Conservation (phyloP, 2,113 vertebrate species). For the Myxocyprinus asiaticus region DNA sequence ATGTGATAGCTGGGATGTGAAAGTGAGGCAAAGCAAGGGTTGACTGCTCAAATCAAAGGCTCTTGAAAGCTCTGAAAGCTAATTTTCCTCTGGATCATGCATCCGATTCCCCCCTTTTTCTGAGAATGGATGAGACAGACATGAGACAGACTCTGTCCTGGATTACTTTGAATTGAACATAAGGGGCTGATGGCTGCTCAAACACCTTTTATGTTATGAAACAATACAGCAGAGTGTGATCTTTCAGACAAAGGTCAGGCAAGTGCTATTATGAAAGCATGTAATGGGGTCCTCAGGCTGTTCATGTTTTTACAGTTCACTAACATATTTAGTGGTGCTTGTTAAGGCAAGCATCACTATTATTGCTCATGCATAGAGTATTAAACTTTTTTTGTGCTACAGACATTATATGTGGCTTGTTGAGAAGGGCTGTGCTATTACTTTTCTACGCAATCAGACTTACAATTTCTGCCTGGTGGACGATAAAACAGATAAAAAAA, state of each 20-base stretch:
- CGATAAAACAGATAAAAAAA: too few relatives aligned
- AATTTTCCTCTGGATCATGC: constrained; percentile 9
- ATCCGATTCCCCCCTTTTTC: not conserved
- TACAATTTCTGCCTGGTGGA: too few relatives aligned
- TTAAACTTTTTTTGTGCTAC: not conserved
- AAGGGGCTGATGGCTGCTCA: constrained; percentile 12
- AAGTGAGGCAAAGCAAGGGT: not conserved
- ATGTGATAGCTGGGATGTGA: constrained; percentile 31
- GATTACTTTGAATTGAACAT: constrained; percentile 26
- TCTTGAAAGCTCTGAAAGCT: constrained; percentile 13
- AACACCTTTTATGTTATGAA: constrained; percentile 30
- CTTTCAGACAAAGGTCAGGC: constrained; percentile 33
- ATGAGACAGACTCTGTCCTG: not conserved
- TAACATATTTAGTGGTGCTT: not conserved
- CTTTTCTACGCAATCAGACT: too few relatives aligned
- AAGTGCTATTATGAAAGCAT: constrained; percentile 29
- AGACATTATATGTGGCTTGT: too few relatives aligned
- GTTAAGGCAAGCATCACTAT: too few relatives aligned
- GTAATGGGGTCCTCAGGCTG: not conserved
- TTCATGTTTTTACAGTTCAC: not conserved
- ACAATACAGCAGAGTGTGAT: constrained; percentile 27
- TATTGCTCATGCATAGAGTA: not conserved
- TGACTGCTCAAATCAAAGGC: constrained; percentile 32
- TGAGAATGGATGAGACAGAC: not conserved
- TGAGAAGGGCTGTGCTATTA: too few relatives aligned